Evolutionary conservation across 2,888 invertebrate species (phyloP), one percentile per base, ranked within the genome.

Genomic region (Pristionchus fissidentatus): DNA sequence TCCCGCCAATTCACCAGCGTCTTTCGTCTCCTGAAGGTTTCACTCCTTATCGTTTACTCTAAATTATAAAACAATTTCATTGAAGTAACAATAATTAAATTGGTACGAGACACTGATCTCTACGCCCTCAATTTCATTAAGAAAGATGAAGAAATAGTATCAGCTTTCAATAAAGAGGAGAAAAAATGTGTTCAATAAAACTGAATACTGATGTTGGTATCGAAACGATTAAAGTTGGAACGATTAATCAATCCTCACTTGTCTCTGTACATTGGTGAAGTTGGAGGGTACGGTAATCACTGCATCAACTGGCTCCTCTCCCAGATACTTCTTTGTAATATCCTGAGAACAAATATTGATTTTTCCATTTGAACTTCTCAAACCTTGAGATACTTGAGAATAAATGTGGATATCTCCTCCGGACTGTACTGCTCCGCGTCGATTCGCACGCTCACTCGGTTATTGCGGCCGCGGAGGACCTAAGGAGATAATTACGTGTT

Each of bases 251-350:
- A 19, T 62, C 15, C 35, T 29, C 19, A 62, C 62, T 13, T 62
- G 35, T 62, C 62, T 32, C n/a, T 62, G 62, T 1, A 35, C 62
- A 35, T 62, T 62, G 3, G 62, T 62, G 29, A 62, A 62, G 35
- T 62, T 62, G 62, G 62, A 32, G 19, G 62, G 62, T 10, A 62
- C 62, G 4, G 62, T 62, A 62, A 62, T 62, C 62, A 62, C 62
- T 3, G 62, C 62, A 19, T 62, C 62, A 10, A 35, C 35, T 35
- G 62, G 62, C 35, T 62, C 62, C 29, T 62, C 62, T 2, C 1
- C 8, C n/a, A 62, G 62, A 26, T 15, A 19, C 35, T 32, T 62
- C 19, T 8, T 35, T 13, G 62, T 35, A 15, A 62, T 62, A 13
- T 32, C 3, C 62, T 62, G 29, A 62, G 19, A 35, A 13, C 26